Percentiles rank a stretch among this genome's conserved stretches.
Evolutionary conservation across 2,888 invertebrate genomes (phyloP).

Genomic region (Dynastes maya): DNA sequence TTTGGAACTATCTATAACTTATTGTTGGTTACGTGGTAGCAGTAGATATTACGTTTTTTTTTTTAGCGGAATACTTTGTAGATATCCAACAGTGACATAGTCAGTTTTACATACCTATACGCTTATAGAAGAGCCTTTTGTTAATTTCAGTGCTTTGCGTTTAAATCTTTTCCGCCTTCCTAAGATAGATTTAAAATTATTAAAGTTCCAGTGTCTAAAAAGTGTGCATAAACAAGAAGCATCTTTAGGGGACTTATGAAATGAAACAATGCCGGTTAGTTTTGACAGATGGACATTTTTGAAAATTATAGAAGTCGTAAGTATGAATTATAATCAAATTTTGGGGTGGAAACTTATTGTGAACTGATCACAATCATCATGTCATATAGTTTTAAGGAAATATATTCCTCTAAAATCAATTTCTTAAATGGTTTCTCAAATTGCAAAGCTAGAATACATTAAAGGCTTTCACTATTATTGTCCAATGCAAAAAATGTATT

Average conservation of each 20-base stretch:
- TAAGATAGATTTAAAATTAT: not conserved
- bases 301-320: constrained; percentile 68
- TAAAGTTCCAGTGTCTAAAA: not conserved
- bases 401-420: no score
- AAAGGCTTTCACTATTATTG: not conserved
- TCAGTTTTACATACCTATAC: not conserved
- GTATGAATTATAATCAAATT: constrained; percentile 54
- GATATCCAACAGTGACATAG: not conserved
- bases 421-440: not conserved
- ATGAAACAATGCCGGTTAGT: constrained; percentile 58
- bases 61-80: not conserved
- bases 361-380: no score
- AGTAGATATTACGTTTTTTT: not conserved
- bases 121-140: not conserved
- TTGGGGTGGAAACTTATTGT: no score
- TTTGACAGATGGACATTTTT: constrained; percentile 68
- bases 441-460: not conserved
- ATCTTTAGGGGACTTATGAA: not conserved
- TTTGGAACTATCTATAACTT: not conserved
- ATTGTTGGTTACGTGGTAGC: not conserved
- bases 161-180: not conserved
- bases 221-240: not conserved
- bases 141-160: not conserved
- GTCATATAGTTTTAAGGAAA: no score
- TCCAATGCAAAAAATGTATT: not conserved